phyloP scores from a whole-genome alignment of 2,888 invertebrate genomes.

The Pristionchus arcanus region DNA sequence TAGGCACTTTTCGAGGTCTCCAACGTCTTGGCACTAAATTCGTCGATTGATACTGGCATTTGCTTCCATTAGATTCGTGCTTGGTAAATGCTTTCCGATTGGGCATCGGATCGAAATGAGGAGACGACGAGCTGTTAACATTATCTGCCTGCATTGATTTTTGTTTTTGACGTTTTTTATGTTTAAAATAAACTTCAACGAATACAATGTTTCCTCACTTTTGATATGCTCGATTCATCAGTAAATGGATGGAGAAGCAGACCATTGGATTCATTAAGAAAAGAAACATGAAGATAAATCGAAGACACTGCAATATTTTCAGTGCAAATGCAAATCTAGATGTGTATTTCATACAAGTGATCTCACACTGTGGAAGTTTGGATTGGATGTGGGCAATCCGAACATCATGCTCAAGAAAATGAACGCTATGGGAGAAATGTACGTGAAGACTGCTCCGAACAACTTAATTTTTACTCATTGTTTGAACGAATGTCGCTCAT shows the following conservation, averaged over 20 bases:
- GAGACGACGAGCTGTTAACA: no score
- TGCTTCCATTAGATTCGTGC: no score
- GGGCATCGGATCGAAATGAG: no score
- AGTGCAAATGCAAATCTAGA: background rate
- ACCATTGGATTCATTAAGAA: background rate
- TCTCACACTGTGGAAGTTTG: background rate
- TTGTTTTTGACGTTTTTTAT: no score
- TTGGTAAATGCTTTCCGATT: no score
- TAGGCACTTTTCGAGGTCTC: no score
- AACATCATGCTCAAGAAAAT: background rate
- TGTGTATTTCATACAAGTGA: background rate
- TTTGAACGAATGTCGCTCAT: no score
- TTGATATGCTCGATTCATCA: no score
- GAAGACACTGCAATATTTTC: background rate
- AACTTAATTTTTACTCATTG: background rate
- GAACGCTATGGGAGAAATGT: background rate
- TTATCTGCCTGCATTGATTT: no score
- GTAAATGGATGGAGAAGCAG: background rate
- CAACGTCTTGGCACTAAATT: no score
- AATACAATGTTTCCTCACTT: background rate
- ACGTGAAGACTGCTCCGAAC: slow-evolving; percentile 14
- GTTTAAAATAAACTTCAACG: no score
- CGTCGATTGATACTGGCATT: no score
- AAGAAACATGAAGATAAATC: background rate
- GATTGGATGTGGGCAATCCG: background rate